These are phyloP conservation scores for Germaria angustata DNA, from an alignment of 2,888 invertebrate species.

Conservation along the genomic window DNA sequence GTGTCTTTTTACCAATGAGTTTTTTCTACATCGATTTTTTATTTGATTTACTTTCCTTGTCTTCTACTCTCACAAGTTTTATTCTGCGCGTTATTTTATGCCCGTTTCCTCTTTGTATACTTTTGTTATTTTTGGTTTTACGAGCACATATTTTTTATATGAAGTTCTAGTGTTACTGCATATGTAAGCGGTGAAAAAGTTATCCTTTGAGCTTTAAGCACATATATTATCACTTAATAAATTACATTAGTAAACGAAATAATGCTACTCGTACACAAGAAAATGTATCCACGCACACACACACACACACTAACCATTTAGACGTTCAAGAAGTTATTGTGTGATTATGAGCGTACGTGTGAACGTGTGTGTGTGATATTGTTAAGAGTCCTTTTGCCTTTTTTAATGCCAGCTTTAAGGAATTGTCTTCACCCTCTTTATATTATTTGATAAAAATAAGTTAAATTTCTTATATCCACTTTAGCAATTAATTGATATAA, in stretches of 20 bases:
- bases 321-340: neutral
- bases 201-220: slow-evolving; percentile 68
- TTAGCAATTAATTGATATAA: too few relatives aligned
- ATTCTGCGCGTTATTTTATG: neutral
- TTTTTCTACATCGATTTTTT: too few relatives aligned
- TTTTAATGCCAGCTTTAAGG: slow-evolving; percentile 8
- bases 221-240: slow-evolving; percentile 71
- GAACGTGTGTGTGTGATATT: slow-evolving; percentile 14
- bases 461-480: neutral
- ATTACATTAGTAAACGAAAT: slow-evolving; percentile 69
- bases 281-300: slow-evolving; percentile 10
- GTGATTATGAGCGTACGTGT: too few relatives aligned
- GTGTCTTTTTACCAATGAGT: too few relatives aligned
- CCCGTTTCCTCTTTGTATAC: neutral
- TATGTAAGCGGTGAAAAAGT: slow-evolving; percentile 51
- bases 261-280: neutral
- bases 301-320: slow-evolving; percentile 14
- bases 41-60: too few relatives aligned
- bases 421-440: neutral
- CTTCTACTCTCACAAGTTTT: neutral
- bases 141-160: neutral
- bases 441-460: neutral
- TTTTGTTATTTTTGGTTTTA: slow-evolving; percentile 40
- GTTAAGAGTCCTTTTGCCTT: slow-evolving; percentile 7
- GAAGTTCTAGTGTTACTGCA: neutral